These are phyloP conservation scores for Phycodurus eques DNA, from an alignment of 2,113 vertebrate species.

Conservation along the genomic window DNA sequence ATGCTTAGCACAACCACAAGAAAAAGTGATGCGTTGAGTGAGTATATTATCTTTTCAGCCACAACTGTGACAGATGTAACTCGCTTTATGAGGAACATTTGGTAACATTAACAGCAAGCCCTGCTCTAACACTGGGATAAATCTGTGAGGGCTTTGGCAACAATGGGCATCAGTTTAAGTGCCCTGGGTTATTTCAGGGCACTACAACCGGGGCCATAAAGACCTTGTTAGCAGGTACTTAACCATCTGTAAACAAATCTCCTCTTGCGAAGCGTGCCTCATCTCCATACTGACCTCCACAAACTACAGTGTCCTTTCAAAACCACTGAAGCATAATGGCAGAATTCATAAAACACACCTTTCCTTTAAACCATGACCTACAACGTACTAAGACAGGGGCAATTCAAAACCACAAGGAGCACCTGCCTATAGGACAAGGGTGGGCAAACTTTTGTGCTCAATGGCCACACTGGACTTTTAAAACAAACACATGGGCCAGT, in stretches of 20 bases:
- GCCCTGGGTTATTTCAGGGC: constrained; percentile 49
- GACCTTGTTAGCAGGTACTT: constrained; percentile 72
- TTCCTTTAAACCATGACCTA: constrained; percentile 56
- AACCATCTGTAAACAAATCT: constrained; percentile 76
- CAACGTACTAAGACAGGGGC: constrained; percentile 24
- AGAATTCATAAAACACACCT: constrained; percentile 56
- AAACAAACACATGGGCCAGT: constrained; percentile 3
- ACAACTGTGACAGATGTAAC: constrained; percentile 50
- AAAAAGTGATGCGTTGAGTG: not conserved
- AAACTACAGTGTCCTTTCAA: constrained; percentile 61
- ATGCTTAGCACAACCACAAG: not conserved
- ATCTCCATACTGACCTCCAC: constrained; percentile 70
- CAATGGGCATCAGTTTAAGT: constrained; percentile 44
- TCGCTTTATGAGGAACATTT: constrained; percentile 48
- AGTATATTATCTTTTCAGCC: constrained; percentile 15
- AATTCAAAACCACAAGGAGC: constrained; percentile 36
- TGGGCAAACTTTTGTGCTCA: not conserved
- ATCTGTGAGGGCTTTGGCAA: constrained; percentile 37
- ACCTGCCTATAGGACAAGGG: constrained; percentile 30
- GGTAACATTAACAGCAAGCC: constrained; percentile 45
- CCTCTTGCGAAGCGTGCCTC: constrained; percentile 49
- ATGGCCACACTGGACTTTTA: constrained; percentile 12
- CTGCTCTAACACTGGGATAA: constrained; percentile 42
- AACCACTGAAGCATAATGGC: constrained; percentile 53
- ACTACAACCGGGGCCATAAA: constrained; percentile 61